Conservation (phyloP, 2,888 invertebrate genomes). For the Andrena marginata region DNA sequence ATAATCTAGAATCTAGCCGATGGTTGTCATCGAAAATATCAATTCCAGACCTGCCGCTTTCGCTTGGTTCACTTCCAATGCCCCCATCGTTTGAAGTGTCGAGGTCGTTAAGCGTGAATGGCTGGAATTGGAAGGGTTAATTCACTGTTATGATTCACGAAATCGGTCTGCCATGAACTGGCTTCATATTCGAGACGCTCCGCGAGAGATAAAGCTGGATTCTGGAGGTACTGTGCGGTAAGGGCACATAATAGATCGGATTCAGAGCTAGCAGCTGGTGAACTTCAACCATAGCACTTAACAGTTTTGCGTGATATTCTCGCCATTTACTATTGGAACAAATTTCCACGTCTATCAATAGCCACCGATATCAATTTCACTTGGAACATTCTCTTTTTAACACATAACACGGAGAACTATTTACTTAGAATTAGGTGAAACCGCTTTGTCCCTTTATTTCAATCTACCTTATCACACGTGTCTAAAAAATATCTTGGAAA, state of each 20-base stretch:
- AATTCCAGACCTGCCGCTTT: constrained; percentile 29
- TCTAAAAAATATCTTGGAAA: no score
- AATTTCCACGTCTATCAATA: constrained; percentile 21
- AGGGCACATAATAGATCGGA: constrained; percentile 52
- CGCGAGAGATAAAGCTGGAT: constrained; percentile 52
- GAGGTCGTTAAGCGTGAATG: constrained; percentile 40
- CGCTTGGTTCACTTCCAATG: constrained; percentile 24
- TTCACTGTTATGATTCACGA: constrained; percentile 58
- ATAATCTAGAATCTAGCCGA: constrained; percentile 7
- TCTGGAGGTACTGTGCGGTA: constrained; percentile 41
- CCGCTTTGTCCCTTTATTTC: no score
- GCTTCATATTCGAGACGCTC: constrained; percentile 43
- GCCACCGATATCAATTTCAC: not conserved
- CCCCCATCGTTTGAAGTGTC: constrained; percentile 22
- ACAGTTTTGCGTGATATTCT: constrained; percentile 39
- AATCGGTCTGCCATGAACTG: constrained; percentile 51
- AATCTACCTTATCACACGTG: no score
- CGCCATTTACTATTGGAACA: constrained; percentile 32
- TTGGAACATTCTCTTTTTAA: no score
- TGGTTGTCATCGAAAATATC: constrained; percentile 27
- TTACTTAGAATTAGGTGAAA: no score
- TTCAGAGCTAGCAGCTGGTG: constrained; percentile 22
- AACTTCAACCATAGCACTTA: constrained; percentile 34
- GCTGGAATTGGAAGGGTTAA: constrained; percentile 53
- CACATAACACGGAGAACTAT: no score